These are phyloP conservation scores for Caenorhabditis afra DNA, from an alignment of 2,888 invertebrate species.

Conservation along the genomic window DNA sequence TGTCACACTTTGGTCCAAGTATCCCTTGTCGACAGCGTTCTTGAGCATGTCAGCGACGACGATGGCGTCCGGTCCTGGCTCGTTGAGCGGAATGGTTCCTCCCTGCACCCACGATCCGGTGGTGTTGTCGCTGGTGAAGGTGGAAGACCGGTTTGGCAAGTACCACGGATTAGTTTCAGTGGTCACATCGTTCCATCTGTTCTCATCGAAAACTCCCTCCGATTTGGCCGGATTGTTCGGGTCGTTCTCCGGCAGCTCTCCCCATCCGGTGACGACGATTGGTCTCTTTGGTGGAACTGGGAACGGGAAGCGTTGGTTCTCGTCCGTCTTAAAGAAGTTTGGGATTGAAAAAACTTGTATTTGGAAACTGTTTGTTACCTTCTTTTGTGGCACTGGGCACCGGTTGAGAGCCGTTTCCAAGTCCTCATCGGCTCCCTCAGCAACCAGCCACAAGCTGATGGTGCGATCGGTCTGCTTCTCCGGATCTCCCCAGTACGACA, in stretches of 20 bases:
- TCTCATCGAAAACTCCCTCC: conserved; percentile 48
- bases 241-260: conserved; percentile 72
- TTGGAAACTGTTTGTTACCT: no score
- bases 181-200: conserved; percentile 63
- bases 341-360: neutral
- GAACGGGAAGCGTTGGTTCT: conserved; percentile 60
- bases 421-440: conserved; percentile 72
- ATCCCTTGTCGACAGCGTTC: conserved; percentile 70
- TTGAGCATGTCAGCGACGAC: conserved; percentile 66
- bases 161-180: conserved; percentile 69
- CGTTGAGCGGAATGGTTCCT: conserved; percentile 59
- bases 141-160: conserved; percentile 52
- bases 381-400: conserved; percentile 73
- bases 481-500: conserved; percentile 72
- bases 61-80: conserved; percentile 42
- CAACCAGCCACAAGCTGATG: conserved; percentile 67
- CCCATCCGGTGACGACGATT: conserved; percentile 73
- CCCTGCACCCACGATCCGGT: conserved; percentile 62
- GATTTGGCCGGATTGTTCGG: conserved; percentile 71
- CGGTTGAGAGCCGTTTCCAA: conserved; percentile 65
- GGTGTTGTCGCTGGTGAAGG: conserved; percentile 25
- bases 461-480: conserved; percentile 69
- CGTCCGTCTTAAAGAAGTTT: conserved; percentile 59
- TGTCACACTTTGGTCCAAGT: conserved; percentile 64
- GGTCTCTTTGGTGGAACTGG: conserved; percentile 64